Conservation (phyloP, 2,888 invertebrate species). For the Harpalus rufipes region DNA sequence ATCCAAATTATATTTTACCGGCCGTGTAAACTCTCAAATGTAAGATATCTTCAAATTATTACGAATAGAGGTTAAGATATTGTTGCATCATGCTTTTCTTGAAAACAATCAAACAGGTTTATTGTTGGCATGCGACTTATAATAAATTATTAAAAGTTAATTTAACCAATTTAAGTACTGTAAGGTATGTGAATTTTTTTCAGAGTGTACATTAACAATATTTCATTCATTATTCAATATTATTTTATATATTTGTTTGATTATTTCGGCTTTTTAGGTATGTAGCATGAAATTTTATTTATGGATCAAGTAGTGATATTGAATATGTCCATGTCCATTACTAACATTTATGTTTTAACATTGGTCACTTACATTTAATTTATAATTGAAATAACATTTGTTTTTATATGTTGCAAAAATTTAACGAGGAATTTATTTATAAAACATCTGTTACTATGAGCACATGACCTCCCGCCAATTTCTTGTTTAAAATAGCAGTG, state of each 20-base stretch:
- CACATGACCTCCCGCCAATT: too few relatives aligned
- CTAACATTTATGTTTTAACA: constrained; percentile 14
- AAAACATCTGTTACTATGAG: too few relatives aligned
- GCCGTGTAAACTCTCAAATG: constrained; percentile 40
- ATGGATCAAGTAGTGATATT: constrained; percentile 14
- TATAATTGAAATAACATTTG: neutral
- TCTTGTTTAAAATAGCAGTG: too few relatives aligned
- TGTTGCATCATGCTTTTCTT: constrained; percentile 44
- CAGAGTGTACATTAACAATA: constrained; percentile 1
- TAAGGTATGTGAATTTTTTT: constrained; percentile 56
- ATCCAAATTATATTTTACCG: constrained; percentile 11
- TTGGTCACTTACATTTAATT: constrained; percentile 4
- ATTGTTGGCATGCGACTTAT: constrained; percentile 37
- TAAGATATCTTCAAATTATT: constrained; percentile 49
- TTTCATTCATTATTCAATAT: constrained; percentile 45
- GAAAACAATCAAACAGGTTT: constrained; percentile 27
- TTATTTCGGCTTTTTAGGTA: too few relatives aligned
- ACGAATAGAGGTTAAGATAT: constrained; percentile 57
- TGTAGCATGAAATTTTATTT: constrained; percentile 9
- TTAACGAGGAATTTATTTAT: too few relatives aligned
- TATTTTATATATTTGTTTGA: constrained; percentile 24
- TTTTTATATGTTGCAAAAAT: too few relatives aligned
- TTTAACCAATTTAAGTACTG: constrained; percentile 17
- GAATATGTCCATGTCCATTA: constrained; percentile 1
- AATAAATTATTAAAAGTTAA: constrained; percentile 31